phyloP scores from a whole-genome alignment of 1,140 invertebrate species.

The Spodoptera litura region DNA sequence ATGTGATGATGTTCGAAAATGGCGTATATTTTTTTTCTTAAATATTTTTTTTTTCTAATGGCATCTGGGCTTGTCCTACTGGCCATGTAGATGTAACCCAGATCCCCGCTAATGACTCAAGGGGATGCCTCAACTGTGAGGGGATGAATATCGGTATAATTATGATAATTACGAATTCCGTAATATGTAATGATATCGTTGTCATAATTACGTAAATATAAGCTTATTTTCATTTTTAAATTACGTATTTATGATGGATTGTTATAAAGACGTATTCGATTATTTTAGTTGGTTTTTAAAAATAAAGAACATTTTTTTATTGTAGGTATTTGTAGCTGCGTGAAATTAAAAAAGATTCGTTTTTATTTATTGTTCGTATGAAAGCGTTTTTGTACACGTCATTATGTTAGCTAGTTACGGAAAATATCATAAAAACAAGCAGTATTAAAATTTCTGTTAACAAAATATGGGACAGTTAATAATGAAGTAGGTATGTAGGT shows the following conservation, averaged over 20 bases:
- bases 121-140: constrained; percentile 10
- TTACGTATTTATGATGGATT: constrained; percentile 1
- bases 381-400: neutral
- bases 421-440: constrained; percentile 1
- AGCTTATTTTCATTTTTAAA: neutral
- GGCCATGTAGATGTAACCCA: constrained; percentile 11
- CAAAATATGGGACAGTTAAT: neutral
- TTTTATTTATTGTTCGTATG: neutral
- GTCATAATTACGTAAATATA: constrained; percentile 18
- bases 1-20: no score
- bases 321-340: no score
- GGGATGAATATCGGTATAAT: constrained; percentile 26
- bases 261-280: neutral
- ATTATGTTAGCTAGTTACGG: neutral
- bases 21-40: no score
- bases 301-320: no score
- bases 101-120: constrained; percentile 2
- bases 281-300: no score
- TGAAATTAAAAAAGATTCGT: neutral
- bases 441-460: neutral
- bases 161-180: constrained; percentile 16
- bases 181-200: constrained; percentile 17
- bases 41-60: no score
- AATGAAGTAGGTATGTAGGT: neutral
- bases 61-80: neutral